Conservation (phyloP, 2,113 vertebrate genomes). For the Siphamia tubifer region DNA sequence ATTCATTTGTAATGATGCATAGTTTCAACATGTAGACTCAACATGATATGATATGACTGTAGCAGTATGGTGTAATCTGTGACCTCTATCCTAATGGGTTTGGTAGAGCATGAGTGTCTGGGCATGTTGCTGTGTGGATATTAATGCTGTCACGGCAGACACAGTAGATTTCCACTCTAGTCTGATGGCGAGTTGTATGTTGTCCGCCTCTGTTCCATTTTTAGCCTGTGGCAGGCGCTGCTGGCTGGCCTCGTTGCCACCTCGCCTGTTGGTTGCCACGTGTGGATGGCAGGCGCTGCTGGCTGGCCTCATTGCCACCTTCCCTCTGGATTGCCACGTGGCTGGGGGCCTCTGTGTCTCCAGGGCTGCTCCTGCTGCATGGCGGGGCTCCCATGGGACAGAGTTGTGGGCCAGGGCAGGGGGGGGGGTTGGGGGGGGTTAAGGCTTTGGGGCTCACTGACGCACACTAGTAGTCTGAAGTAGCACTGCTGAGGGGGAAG, state of each 20-base stretch:
- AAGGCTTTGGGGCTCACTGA: conserved; percentile 18
- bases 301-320: conserved; percentile 51
- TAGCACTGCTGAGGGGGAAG: conserved; percentile 71
- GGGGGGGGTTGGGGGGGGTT: not conserved
- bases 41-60: no score
- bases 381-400: conserved; percentile 43
- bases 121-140: not conserved
- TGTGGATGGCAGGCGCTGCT: conserved; percentile 41
- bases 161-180: conserved; percentile 63
- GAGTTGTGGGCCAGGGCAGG: conserved; percentile 11
- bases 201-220: conserved; percentile 51
- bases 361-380: conserved; percentile 13
- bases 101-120: not conserved
- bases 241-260: conserved; percentile 45
- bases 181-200: conserved; percentile 40
- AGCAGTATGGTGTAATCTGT: not conserved
- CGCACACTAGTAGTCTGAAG: conserved; percentile 72
- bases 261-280: conserved; percentile 50
- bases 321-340: conserved; percentile 47
- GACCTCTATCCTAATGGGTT: not conserved
- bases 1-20: no score
- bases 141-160: conserved; percentile 26
- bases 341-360: conserved; percentile 15
- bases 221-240: conserved; percentile 49
- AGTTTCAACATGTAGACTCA: no score